A percentile compares a stretch with the other conserved stretches of the same genome.
Evolutionary conservation across 2,797 vertebrate genomes (phyloP).

Genomic region (Erpetoichthys calabaricus): DNA sequence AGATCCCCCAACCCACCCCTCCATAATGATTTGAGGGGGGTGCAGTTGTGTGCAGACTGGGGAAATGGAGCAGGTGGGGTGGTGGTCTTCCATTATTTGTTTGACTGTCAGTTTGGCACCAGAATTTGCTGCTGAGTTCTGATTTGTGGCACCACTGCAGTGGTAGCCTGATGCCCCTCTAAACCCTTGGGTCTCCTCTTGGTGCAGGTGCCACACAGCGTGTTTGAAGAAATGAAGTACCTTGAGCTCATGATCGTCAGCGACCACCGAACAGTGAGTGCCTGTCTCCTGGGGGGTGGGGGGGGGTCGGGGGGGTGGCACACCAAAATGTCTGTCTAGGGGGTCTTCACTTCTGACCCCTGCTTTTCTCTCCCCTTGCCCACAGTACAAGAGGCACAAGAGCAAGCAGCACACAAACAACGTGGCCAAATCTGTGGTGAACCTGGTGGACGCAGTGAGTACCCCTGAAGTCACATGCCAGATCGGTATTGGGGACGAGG

Average conservation of each 20-base stretch:
- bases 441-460: conserved; percentile 93
- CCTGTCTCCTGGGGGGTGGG: neutral
- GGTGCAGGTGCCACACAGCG: conserved; percentile 64
- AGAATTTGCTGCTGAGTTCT: too few species aligned
- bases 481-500: too few species aligned
- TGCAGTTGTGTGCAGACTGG: too few species aligned
- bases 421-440: conserved; percentile 93
- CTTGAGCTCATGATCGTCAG: conserved; percentile 93
- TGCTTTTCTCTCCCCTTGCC: conserved; percentile 4
- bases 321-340: neutral
- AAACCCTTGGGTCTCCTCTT: too few species aligned
- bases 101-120: too few species aligned
- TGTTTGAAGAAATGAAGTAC: conserved; percentile 96
- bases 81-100: too few species aligned
- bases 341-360: neutral
- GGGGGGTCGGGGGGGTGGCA: neutral
- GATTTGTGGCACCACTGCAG: too few species aligned
- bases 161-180: too few species aligned
- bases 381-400: conserved; percentile 76
- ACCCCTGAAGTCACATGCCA: conserved; percentile 11
- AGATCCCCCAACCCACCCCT: too few species aligned
- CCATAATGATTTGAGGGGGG: too few species aligned
- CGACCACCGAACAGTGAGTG: conserved; percentile 86
- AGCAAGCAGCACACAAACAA: conserved; percentile 73
- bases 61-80: too few species aligned